These are phyloP conservation scores for Entelurus aequoreus DNA, from an alignment of 2,113 vertebrate species.

Conservation along the genomic window DNA sequence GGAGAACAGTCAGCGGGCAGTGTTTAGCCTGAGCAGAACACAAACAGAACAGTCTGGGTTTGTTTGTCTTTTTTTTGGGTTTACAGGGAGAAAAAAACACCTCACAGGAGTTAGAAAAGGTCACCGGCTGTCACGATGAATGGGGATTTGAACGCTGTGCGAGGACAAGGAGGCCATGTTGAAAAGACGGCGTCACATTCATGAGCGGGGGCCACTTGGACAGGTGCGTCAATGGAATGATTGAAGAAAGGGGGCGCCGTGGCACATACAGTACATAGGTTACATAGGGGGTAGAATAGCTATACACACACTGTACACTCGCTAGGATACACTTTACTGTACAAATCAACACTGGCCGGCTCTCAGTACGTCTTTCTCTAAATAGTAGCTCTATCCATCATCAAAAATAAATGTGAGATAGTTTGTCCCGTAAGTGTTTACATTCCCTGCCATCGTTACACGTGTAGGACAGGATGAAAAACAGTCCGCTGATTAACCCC, in stretches of 20 bases:
- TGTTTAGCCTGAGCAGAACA: constrained; percentile 67
- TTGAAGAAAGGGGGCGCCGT: constrained; percentile 56
- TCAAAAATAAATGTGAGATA: constrained; percentile 61
- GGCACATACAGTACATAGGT: constrained; percentile 62
- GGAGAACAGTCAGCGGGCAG: constrained; percentile 67
- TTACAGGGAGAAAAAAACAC: constrained; percentile 38
- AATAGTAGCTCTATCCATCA: constrained; percentile 58
- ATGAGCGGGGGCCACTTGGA: constrained; percentile 39
- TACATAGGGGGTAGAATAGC: constrained; percentile 55
- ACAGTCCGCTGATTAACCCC: constrained; percentile 46
- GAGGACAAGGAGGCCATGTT: constrained; percentile 27
- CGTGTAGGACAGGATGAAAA: constrained; percentile 36
- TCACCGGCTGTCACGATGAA: constrained; percentile 44
- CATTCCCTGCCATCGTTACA: constrained; percentile 47
- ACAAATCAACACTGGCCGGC: constrained; percentile 49
- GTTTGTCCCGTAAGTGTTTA: constrained; percentile 51
- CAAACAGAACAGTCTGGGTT: constrained; percentile 61
- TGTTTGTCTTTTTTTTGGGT: constrained; percentile 18
- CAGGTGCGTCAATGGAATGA: constrained; percentile 63
- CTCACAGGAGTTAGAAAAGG: constrained; percentile 35
- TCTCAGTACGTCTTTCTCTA: constrained; percentile 43
- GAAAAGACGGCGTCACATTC: constrained; percentile 47
- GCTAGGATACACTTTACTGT: constrained; percentile 52
- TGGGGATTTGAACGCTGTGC: constrained; percentile 39
- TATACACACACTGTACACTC: constrained; percentile 60